phyloP scores from a whole-genome alignment of 1,140 invertebrate species.

The Spodoptera litura region DNA sequence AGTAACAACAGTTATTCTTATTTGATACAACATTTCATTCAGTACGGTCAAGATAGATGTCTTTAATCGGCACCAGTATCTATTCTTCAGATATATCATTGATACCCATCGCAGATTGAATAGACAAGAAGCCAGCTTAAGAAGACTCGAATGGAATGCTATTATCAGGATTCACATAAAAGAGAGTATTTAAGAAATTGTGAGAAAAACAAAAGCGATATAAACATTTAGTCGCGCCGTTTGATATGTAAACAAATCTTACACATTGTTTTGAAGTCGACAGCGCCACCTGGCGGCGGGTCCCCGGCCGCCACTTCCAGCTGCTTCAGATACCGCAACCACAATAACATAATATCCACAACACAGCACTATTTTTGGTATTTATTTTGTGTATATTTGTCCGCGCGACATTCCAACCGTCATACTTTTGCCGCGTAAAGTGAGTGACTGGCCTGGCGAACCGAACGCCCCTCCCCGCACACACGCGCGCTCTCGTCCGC shows the following conservation, averaged over 20 bases:
- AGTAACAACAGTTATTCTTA: constrained; percentile 28
- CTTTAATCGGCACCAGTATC: constrained; percentile 13
- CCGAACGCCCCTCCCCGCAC: constrained; percentile 72
- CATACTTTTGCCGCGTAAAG: constrained; percentile 83
- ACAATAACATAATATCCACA: constrained; percentile 78
- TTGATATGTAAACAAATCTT: constrained; percentile 69
- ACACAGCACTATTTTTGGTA: constrained; percentile 60
- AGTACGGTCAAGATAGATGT: constrained; percentile 3
- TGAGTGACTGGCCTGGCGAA: constrained; percentile 80
- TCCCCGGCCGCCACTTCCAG: constrained; percentile 76
- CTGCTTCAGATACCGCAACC: constrained; percentile 81
- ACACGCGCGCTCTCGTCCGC: constrained; percentile 58
- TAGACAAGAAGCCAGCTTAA: constrained; percentile 25
- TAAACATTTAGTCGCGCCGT: constrained; percentile 48
- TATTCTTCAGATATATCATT: constrained; percentile 22
- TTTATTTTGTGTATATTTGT: constrained; percentile 37
- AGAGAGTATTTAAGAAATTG: background rate
- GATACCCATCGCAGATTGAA: constrained; percentile 38
- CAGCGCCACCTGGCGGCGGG: constrained; percentile 77
- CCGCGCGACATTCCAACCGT: constrained; percentile 58
- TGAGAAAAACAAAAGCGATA: constrained; percentile 28
- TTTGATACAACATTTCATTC: constrained; percentile 38
- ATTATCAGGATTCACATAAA: background rate
- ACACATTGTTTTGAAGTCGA: constrained; percentile 81
- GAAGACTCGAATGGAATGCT: constrained; percentile 4